Percentiles rank a stretch among this genome's conserved stretches.
Evolutionary conservation across 2,797 vertebrate species (phyloP).

Genomic region (Epinephelus coioides): DNA sequence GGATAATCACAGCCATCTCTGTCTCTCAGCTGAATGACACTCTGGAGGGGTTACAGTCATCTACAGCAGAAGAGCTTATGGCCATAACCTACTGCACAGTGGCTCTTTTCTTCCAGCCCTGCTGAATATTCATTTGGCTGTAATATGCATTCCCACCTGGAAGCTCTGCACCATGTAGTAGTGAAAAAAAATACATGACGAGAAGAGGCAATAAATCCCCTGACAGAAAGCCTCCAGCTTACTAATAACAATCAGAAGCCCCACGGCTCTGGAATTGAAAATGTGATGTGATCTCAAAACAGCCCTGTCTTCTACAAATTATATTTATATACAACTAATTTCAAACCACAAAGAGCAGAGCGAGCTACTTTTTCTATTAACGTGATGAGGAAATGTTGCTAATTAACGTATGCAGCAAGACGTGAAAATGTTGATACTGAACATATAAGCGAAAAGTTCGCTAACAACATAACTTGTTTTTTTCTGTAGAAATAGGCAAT

Average conservation of each 20-base stretch:
- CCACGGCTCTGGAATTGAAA: conserved; percentile 22
- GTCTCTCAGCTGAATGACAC: conserved; percentile 57
- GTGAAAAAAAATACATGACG: conserved; percentile 53
- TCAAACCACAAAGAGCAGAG: too few species aligned
- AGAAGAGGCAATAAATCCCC: conserved; percentile 39
- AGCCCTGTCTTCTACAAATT: too few species aligned
- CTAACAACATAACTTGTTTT: too few species aligned
- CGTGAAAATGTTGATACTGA: too few species aligned
- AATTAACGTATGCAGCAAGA: too few species aligned
- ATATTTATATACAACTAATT: too few species aligned
- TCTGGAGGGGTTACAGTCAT: conserved; percentile 40
- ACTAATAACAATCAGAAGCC: conserved; percentile 48
- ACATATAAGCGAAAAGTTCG: too few species aligned
- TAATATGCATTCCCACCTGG: conserved; percentile 34
- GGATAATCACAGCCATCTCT: conserved; percentile 64
- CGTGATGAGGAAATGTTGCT: too few species aligned
- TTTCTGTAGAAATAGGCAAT: too few species aligned
- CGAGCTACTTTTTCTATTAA: too few species aligned
- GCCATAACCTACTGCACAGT: conserved; percentile 19
- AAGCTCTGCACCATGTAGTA: conserved; percentile 21
- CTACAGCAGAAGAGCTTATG: conserved; percentile 33
- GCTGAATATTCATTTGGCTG: conserved; percentile 37
- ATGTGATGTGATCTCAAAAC: conserved; percentile 27
- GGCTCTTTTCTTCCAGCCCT: conserved; percentile 21
- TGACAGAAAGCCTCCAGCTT: conserved; percentile 25